Conservation (phyloP, 2,888 invertebrate species). For the Cyaniris semiargus region DNA sequence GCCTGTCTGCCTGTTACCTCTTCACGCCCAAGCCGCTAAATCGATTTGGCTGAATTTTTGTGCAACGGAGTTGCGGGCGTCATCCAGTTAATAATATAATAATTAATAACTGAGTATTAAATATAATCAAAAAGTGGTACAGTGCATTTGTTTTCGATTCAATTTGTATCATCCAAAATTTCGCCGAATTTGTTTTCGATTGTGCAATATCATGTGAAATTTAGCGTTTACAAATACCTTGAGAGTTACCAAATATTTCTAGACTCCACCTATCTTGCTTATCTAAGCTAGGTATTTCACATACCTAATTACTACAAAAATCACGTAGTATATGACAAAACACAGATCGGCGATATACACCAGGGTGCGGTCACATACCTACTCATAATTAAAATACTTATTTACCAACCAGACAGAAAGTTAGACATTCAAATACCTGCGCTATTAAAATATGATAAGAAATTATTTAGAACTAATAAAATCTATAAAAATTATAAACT, state of each 20-base stretch:
- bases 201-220: no score
- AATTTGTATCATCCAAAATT: no score
- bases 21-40: no score
- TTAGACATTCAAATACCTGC: background rate
- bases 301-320: slow-evolving; percentile 6
- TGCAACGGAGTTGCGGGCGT: no score
- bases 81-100: no score
- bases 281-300: background rate
- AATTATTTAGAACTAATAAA: background rate
- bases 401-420: background rate
- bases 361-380: background rate
- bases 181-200: no score
- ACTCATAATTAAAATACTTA: background rate
- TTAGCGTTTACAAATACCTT: no score
- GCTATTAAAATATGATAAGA: background rate
- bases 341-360: background rate
- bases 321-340: background rate
- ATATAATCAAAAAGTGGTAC: no score
- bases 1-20: no score
- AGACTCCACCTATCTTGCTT: background rate
- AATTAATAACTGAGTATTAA: no score
- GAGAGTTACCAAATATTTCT: background rate
- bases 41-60: no score
- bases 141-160: no score
- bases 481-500: background rate